Evolutionary conservation across 2,797 vertebrate genomes (phyloP), one percentile per base, ranked within the genome.

Genomic region (Halcyon badia): DNA sequence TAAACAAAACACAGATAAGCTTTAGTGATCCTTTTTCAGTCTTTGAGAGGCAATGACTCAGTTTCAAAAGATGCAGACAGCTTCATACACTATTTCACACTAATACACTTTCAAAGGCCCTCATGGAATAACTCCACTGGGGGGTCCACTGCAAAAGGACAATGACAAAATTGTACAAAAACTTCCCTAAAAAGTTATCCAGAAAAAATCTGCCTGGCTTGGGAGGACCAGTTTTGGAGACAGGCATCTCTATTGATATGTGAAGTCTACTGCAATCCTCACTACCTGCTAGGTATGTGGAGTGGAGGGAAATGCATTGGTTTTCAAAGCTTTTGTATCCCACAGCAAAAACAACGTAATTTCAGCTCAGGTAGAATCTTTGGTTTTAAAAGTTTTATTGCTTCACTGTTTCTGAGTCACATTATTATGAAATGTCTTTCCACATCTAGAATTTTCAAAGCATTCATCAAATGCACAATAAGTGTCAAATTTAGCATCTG

Each of bases 391-490:
- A 68, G 18, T 13, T 5, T 90, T 44, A 69, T 71, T 69, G 30
- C 61, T 95, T 90, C 78, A 68, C 31, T 81, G 35, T 70, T 91
- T 89, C 69, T 75, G 61, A 90, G 37, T 80, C 52, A 72, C 1
- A 6, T 57, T 66, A 52, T 49, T 77, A 81, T 76, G 66, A 87
- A 69, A 84, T 37, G 11, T 64, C 83, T 87, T 94, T 89, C 77
- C 83, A 72, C 44, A 80, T 77, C 93, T 14, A 84, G 73, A 93
- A 87, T 90, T 94, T 93, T 72, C 68, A 95, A 95, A 91, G 56
- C 37, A 25, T 83, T 92, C 70, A 89, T 92, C 79, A 89, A 66
- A 89, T 61, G 26, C 66, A 95, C 72, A 79, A 65, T 93, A 82
- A 92, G 26, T 52, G 49, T 77, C 57, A 66, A 75, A 93, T 95